Percentiles rank a stretch among this genome's conserved stretches.
Conservation (phyloP, 2,113 vertebrate genomes). For the Syngnathoides biaculeatus region DNA sequence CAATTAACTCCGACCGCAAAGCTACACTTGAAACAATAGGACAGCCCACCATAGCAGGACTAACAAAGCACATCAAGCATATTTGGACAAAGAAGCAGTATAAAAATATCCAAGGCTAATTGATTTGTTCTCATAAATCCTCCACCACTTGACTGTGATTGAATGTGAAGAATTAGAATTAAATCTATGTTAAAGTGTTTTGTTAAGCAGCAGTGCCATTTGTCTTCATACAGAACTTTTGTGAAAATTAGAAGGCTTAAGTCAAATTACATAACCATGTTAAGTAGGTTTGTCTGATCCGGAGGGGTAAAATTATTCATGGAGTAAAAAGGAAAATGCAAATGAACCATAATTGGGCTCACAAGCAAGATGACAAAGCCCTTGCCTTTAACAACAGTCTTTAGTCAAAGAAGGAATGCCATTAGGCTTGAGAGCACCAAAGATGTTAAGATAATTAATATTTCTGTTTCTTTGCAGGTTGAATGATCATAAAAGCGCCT, state of each 20-base stretch:
- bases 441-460: slow-evolving; percentile 11
- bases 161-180: background rate
- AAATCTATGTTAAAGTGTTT: background rate
- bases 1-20: background rate
- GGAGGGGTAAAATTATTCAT: background rate
- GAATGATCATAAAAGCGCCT: slow-evolving; percentile 6
- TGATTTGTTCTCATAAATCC: background rate
- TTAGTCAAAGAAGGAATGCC: slow-evolving; percentile 18
- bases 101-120: background rate
- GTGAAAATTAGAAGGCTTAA: background rate
- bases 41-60: background rate
- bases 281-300: background rate
- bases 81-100: background rate
- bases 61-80: background rate
- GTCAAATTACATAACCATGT: background rate
- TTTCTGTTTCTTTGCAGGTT: slow-evolving; percentile 13
- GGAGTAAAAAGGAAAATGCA: slow-evolving; percentile 5
- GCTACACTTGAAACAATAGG: background rate
- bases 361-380: slow-evolving; percentile 12
- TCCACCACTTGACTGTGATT: background rate
- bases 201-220: background rate
- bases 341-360: too few relatives aligned
- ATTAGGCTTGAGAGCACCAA: slow-evolving; percentile 15
- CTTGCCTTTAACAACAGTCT: slow-evolving; percentile 19
- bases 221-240: background rate